Conservation (phyloP, 2,113 vertebrate species). For the Hyla sarda region DNA sequence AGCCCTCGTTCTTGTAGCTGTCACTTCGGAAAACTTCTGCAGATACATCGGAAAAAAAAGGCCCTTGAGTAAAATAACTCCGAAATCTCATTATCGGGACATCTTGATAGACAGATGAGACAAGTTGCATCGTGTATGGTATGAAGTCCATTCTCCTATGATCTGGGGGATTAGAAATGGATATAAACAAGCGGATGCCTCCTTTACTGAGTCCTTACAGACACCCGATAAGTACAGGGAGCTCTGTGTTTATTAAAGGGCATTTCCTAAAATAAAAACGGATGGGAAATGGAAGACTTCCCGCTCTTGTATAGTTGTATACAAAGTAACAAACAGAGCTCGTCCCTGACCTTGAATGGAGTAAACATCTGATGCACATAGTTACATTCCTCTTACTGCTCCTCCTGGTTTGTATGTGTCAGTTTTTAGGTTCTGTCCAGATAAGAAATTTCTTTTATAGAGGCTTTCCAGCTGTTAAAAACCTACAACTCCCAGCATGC, state of each 20-base stretch:
- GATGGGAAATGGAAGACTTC: background rate
- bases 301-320: background rate
- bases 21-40: too few species aligned
- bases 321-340: background rate
- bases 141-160: background rate
- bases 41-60: too few species aligned
- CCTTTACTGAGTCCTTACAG: background rate
- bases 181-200: background rate
- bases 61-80: background rate
- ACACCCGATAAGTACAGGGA: background rate
- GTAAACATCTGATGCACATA: too few species aligned
- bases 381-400: too few species aligned
- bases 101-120: background rate
- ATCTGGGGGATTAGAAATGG: background rate
- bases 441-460: too few species aligned
- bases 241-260: background rate
- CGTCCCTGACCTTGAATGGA: too few species aligned
- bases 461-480: too few species aligned
- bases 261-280: background rate
- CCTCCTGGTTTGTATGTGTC: too few species aligned
- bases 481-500: too few species aligned
- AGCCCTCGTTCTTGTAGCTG: too few species aligned
- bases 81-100: too few species aligned
- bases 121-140: constrained; percentile 8
- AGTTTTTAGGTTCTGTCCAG: too few species aligned